Evolutionary conservation across 2,888 invertebrate species (phyloP), one percentile per base, ranked within the genome.

Genomic region (Cyclophora punctaria): DNA sequence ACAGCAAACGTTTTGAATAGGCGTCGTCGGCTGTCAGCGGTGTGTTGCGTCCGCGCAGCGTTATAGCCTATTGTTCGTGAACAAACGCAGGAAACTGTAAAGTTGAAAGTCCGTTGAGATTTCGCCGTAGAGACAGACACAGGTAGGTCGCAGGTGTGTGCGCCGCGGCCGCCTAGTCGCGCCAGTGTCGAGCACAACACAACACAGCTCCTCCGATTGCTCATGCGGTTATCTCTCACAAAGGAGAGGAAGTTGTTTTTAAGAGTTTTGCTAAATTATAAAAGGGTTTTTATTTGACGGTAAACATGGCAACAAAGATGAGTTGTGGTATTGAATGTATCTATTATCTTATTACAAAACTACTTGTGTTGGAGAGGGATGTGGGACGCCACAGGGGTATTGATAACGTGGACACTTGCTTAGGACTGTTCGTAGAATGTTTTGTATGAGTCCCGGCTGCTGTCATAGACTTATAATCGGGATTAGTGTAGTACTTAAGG

Each of bases 21-120:
- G 69, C 44, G 44, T 73, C 75, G 70, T 76, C 75, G 75, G 62
- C 66, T 76, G 78, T 75, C 78, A 73, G 68, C 73, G 65, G 66
- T 56, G 64, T 56, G 64, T 65, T 65, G 73, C 74, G 72, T 69
- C 67, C 60, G 67, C 71, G 70, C 73, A 67, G 71, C 71, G 76
- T 83, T 83, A 84, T 78, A 62, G 80, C 73, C 83, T 73, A 86
- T 88, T 87, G 86, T 88, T 83, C 67, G 69, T 61, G 71, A 79
- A 84, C 85, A 86, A 85, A 84, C 77, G 79, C 84, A 86, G 88
- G 88, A 88, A 87, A 87, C 84, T 79, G 81, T 81, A 79, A 79
- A 83, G 78, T 83, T 75, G 82, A 81, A 83, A 85, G 82, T 80
- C 78, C 75, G 78, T 78, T 80, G 67, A 80, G 75, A 79, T 80